Evolutionary conservation across 2,888 invertebrate species (phyloP), one percentile per base, ranked within the genome.

Genomic region (Drosophila setosimentum): DNA sequence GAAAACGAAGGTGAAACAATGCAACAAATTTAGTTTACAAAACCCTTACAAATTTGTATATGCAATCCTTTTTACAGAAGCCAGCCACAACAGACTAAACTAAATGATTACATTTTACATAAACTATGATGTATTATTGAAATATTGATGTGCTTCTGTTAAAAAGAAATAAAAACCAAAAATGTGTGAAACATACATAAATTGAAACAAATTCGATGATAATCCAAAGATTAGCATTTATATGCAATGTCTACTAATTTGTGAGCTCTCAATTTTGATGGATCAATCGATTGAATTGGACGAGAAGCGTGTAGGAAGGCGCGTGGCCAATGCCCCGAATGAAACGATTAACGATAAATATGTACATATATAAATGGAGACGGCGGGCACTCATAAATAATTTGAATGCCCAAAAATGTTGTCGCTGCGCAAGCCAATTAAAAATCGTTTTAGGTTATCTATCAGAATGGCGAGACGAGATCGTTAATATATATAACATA

Each of bases 271-370:
- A 40, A 64, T 64, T 61, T 61, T 76, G 80, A 70, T 64, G 57
- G 58, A 68, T 75, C 79, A 65, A 72, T 69, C 13, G 61, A 62
- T 29, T 62, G 55, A 59, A 65, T 42, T 45, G 29, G 53, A 51
- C 80, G 55, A 68, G 74, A 81, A 68, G 61, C 65, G 80, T 68
- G 80, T 83, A 68, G 77, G 77, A 51, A 57, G 80, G 73, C 83
- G 68, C 55, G 78, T 86, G 87, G 72, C 89, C 83, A 86, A 86
- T 88, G 88, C 67, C 70, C 88, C 68, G 50, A 57, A 48, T 42
- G 18, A 40, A 61, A 37, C 78, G 68, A 68, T 74, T 60, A 66
- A 53, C 63, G 78, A 69, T 71, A 66, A 72, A 73, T 45, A 8
- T 42, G 16, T 40, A 21, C 6, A 21, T 21, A 51, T 73, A 76